Percentiles rank a stretch among this genome's conserved stretches.
Evolutionary conservation across 2,113 vertebrate genomes (phyloP).

Genomic region (Odobenus rosmarus): DNA sequence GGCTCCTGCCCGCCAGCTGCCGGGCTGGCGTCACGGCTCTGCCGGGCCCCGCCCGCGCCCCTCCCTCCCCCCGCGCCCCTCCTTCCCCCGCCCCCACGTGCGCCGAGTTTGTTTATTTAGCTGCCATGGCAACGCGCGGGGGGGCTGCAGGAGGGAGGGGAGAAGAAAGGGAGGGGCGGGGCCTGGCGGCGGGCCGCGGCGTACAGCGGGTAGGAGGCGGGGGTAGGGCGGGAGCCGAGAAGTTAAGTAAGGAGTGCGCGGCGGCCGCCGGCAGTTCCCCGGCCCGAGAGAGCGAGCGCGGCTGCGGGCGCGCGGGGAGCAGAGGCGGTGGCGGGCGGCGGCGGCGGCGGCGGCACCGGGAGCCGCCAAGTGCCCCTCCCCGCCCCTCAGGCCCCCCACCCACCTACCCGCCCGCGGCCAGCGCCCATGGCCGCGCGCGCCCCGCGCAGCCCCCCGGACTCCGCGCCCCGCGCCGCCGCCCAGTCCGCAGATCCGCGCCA

Average conservation of each 20-base stretch:
- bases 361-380: constrained; percentile 60
- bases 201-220: constrained; percentile 80
- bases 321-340: constrained; percentile 67
- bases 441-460: constrained; percentile 69
- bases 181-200: constrained; percentile 60
- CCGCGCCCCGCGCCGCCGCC: constrained; percentile 63
- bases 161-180: constrained; percentile 73
- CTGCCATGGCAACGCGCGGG: constrained; percentile 84
- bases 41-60: constrained; percentile 75
- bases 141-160: constrained; percentile 83
- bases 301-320: constrained; percentile 65
- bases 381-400: constrained; percentile 66
- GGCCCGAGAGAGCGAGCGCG: constrained; percentile 59
- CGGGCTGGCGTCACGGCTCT: constrained; percentile 81
- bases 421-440: constrained; percentile 74
- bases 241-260: constrained; percentile 86
- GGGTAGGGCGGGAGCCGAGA: constrained; percentile 46
- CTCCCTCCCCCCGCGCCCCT: constrained; percentile 73
- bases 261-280: constrained; percentile 79
- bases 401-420: constrained; percentile 78
- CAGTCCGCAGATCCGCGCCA: constrained; percentile 59
- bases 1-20: constrained; percentile 85
- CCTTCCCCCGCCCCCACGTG: constrained; percentile 84
- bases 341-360: constrained; percentile 57
- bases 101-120: constrained; percentile 80